Conservation (phyloP, 2,888 invertebrate species). For the Nymphalis c-album region DNA sequence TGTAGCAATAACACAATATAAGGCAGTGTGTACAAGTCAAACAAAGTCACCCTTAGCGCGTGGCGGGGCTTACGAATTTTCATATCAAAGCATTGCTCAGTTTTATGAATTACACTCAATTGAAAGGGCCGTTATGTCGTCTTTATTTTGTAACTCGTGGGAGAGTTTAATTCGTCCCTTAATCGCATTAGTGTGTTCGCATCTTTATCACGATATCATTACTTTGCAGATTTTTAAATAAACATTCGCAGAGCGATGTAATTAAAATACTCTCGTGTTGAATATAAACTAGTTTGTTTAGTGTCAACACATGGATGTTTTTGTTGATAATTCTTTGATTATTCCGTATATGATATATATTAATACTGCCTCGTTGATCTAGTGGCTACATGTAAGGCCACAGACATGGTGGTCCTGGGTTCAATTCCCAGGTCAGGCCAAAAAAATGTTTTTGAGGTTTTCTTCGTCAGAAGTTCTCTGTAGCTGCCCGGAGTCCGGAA, state of each 20-base stretch:
- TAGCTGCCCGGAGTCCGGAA: no score
- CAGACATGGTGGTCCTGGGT: no score
- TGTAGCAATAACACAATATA: slow-evolving; percentile 6
- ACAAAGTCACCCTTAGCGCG: slow-evolving; percentile 53
- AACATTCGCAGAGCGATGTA: slow-evolving; percentile 15
- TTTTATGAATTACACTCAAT: slow-evolving; percentile 77
- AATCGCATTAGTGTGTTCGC: slow-evolving; percentile 58
- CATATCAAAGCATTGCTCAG: slow-evolving; percentile 76
- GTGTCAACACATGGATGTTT: not conserved
- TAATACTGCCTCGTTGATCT: no score
- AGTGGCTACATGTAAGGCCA: no score
- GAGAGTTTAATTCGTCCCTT: slow-evolving; percentile 78
- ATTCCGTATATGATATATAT: no score
- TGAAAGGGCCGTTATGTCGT: slow-evolving; percentile 66
- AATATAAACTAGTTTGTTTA: not conserved
- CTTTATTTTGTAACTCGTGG: slow-evolving; percentile 72
- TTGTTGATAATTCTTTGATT: not conserved
- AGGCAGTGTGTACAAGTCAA: slow-evolving; percentile 18
- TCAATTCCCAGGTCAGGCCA: no score
- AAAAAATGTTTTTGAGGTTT: no score
- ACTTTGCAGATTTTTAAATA: slow-evolving; percentile 30
- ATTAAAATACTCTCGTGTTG: not conserved
- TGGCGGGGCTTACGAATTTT: slow-evolving; percentile 77
- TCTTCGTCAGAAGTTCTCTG: no score
- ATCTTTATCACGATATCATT: slow-evolving; percentile 33